These are phyloP conservation scores for Vombatus ursinus DNA, from an alignment of 2,113 vertebrate genomes.

Conservation along the genomic window DNA sequence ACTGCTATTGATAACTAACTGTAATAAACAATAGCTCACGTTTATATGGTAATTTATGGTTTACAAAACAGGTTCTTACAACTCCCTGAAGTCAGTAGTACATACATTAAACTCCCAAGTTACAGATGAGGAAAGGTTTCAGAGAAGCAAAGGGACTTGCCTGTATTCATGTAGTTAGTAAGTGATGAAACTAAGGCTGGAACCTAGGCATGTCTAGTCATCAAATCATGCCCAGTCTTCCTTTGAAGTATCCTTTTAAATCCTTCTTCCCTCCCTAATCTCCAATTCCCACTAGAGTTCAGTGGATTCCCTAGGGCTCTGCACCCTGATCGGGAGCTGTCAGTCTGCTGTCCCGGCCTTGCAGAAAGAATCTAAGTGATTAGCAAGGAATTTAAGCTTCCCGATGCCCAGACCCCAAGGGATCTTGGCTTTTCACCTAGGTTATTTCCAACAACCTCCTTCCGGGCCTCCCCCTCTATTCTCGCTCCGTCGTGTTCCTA, in stretches of 20 bases:
- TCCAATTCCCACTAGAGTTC: background rate
- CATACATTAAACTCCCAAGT: background rate
- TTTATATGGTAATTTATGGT: too few relatives aligned
- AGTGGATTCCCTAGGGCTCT: background rate
- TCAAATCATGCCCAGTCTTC: background rate
- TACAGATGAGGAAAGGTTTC: background rate
- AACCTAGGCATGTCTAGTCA: background rate
- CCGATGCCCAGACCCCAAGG: background rate
- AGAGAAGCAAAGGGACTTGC: background rate
- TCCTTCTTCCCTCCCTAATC: background rate
- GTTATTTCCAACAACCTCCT: background rate
- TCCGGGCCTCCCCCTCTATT: background rate
- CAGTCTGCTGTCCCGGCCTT: background rate
- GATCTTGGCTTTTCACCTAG: background rate
- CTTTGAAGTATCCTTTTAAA: background rate
- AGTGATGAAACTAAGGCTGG: too few relatives aligned
- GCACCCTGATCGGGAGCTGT: background rate
- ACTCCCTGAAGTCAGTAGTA: background rate
- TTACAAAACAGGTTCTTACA: background rate
- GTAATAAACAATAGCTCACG: background rate
- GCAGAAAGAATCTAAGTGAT: background rate
- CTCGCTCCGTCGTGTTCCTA: background rate
- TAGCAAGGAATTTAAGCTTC: background rate
- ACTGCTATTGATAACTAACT: background rate
- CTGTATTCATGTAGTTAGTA: background rate